Base-by-base conservation (phyloP, 2,113 vertebrate species). In the Taxidea taxus region DNA sequence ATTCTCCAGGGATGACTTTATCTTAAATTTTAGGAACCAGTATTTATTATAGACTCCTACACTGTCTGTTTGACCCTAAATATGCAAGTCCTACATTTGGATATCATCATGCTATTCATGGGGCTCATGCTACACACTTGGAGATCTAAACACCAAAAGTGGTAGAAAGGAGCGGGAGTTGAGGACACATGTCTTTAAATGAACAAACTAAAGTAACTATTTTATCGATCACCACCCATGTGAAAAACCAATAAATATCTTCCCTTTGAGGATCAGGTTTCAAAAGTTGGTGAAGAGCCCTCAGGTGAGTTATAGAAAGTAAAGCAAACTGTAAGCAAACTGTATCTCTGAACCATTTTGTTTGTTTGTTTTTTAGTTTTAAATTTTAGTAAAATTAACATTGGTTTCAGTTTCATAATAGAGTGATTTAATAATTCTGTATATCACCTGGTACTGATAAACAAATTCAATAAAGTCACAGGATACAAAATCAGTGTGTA, bases 241-340 rank as follows among this genome's bases (percentile, higher is more conserved):
- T 64, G 82, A 90, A 51, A 96, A 84, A 78, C 23, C 56, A 62
- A 29, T 13, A 44, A 34, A 56, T 70, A 80, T 37, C 31, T 47
- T 87, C 60, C 31, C 23, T 72, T 10, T 64, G 37, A 74, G n/a
- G 29, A 51, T n/a, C 15, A 66, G 37, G 7, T 49, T 95, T 93
- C 74, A 72, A 56, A 96, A 31, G 12, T 31, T 91, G 80, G 27
- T 58, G 37, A 60, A 29, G 0, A 27, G 39, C 42, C 6, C 20
- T 62, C 51, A 87, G 70, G 20, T 54, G 51, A 86, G 18, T 49
- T 44, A 49, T 3, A 58, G 4, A 93, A 56, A 80, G 37, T 39
- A 94, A 64, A 86, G 15, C 68, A 51, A 91, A 96, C 91, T 80
- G 15, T 13, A 64, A 86, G 15, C 68, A 51, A 91, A 96, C 91